Base-by-base conservation (phyloP, 2,888 invertebrate genomes). In the Limenitis camilla region DNA sequence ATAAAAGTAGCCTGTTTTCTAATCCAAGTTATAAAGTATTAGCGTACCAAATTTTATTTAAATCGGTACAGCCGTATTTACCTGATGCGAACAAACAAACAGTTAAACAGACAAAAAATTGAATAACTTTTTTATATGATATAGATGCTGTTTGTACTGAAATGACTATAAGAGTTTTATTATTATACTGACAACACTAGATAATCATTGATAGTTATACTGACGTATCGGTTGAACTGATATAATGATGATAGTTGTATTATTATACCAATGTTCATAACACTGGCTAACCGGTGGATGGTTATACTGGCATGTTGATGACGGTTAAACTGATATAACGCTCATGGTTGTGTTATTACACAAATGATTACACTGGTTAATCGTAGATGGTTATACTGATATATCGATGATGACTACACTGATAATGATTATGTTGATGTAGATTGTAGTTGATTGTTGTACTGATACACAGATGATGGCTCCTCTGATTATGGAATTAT, bases 221-320 rank as follows among this genome's bases (percentile, higher is more conserved):
- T 32, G 10, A 31, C 9, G 9, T 29, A 3, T 33, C 3, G 35
- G 30, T 27, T 45, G 11, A 32, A 39, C 8, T 43, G 35, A 19
- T 33, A 35, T 27, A 33, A 29, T 47, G 33, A 7, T 11, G 47
- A 40, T 44, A 48, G 36, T 42, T 42, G 38, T 29, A 10, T 4
- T 42, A 11, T 11, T 27, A 27, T 6, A 27, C 31, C 0, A 6
- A 8, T 28, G 38, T 27, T 42, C 28, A 44, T 49, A 54, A 53
- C 44, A 42, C 30, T 53, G 8, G 11, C 49, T 44, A 48, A 10
- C 41, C 29, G 32, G 33, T 8, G 27, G 10, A 40, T 53, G 40
- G 53, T 55, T 33, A 56, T 39, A 42, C 50, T 60, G 41, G 50
- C 9, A 53, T 47, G 51, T 29, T 8, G 31, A 5, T 29, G 29